Evolutionary conservation across 1,140 invertebrate species (phyloP), one percentile per base, ranked within the genome.

Genomic region (Brachionus calyciflorus): DNA sequence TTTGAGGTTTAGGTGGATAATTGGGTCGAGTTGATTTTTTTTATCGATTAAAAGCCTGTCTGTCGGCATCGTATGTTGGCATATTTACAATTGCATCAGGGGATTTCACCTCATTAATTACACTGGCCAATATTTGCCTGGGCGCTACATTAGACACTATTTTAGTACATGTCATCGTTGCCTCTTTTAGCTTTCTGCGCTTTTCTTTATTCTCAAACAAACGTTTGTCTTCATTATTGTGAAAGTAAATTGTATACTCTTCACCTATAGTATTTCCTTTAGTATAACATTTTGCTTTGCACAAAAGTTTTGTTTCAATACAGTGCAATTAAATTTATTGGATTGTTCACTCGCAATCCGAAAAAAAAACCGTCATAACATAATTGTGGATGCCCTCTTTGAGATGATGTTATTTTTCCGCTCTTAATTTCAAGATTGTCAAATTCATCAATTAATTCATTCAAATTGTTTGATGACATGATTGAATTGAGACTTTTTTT

Each of bases 351-450:
- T 28, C 30, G 53, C 3, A 28, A 55, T 28, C 30, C 53, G 26
- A 55, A 28, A 55, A 55, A 55, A 55, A 28, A 55, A 28, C 53
- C 53, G 26, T 55, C 30, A n/a, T 28, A 30, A 28, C n/a, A 55
- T n/a, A 55, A 26, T 55, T 30, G 53, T 26, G 53, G 53, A n/a
- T 55, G 4, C 24, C 28, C 28, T 28, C 30, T 55, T 55, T 55
- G 53, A 28, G 53, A 55, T 55, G n/a, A 6, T 30, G 53, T 55
- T 28, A 55, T 55, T 28, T 4, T 10, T 14, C 21, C 26, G 26
- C 30, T 55, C 26, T 55, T 55, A 55, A 55, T 28, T 55, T 21
- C n/a, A 28, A 55, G 28, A 26, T 26, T 28, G n/a, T 26, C 2
- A 2, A 26, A 55, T 19, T 19, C 51, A 9, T 37, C 33, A 5